Evolutionary conservation across 1,140 invertebrate species (phyloP).

Genomic region (Anthonomus grandis): DNA sequence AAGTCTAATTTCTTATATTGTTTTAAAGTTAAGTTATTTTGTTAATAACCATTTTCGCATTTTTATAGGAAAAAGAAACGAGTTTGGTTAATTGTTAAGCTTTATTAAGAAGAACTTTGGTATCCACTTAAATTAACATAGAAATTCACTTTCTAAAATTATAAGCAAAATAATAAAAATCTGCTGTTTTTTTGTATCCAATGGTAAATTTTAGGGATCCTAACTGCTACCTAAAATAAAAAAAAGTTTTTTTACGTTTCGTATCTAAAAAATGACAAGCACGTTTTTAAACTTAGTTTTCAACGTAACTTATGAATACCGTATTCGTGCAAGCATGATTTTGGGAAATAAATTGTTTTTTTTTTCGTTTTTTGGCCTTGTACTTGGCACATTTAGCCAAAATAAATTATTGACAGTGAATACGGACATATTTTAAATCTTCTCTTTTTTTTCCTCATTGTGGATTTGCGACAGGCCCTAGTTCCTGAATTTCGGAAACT

Average conservation of each 20-base stretch:
- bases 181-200: neutral
- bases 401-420: no score
- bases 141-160: no score
- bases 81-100: neutral
- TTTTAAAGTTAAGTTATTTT: neutral
- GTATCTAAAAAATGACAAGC: no score
- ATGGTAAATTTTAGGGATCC: neutral
- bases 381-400: no score
- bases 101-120: neutral
- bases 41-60: neutral
- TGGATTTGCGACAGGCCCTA: neutral
- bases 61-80: neutral
- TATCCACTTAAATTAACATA: no score
- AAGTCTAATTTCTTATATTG: neutral
- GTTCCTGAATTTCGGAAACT: slow-evolving; percentile 1
- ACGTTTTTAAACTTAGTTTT: neutral
- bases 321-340: neutral
- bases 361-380: neutral
- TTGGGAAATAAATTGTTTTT: neutral
- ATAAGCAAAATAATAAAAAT: neutral
- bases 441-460: no score
- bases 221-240: neutral
- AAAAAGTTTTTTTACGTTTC: no score
- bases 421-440: no score
- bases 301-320: neutral